These are phyloP conservation scores for Toxonevra muliebris DNA, from an alignment of 2,888 invertebrate genomes.

Conservation along the genomic window DNA sequence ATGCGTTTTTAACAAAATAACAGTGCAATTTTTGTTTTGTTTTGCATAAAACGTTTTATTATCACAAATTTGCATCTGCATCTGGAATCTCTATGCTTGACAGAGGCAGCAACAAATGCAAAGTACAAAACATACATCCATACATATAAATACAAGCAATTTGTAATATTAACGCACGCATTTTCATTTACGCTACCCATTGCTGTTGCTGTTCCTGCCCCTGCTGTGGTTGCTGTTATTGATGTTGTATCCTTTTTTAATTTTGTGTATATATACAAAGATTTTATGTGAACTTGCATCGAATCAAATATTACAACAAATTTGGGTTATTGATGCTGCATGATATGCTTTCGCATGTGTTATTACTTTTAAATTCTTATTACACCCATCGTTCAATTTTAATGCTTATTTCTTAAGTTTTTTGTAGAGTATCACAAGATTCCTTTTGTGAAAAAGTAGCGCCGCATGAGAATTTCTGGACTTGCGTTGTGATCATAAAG, in stretches of 20 bases:
- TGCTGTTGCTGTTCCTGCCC: neutral
- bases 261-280: too few species aligned
- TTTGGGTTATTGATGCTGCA: constrained; percentile 31
- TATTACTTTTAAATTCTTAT: constrained; percentile 34
- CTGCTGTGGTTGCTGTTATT: neutral
- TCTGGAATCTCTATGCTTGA: neutral
- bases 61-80: constrained; percentile 49
- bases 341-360: constrained; percentile 24
- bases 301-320: constrained; percentile 19
- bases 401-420: constrained; percentile 8
- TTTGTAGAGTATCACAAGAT: neutral
- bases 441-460: too few species aligned
- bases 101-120: constrained; percentile 5
- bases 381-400: constrained; percentile 31
- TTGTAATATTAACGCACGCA: constrained; percentile 24
- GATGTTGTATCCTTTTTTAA: neutral
- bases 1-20: constrained; percentile 41
- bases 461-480: too few species aligned
- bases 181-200: constrained; percentile 17
- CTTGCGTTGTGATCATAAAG: too few species aligned
- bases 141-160: constrained; percentile 8
- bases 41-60: constrained; percentile 34
- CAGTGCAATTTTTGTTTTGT: constrained; percentile 45
- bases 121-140: neutral
- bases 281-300: too few species aligned